These are phyloP conservation scores for Brachylomia viminalis DNA, from an alignment of 2,888 invertebrate genomes.

Conservation along the genomic window DNA sequence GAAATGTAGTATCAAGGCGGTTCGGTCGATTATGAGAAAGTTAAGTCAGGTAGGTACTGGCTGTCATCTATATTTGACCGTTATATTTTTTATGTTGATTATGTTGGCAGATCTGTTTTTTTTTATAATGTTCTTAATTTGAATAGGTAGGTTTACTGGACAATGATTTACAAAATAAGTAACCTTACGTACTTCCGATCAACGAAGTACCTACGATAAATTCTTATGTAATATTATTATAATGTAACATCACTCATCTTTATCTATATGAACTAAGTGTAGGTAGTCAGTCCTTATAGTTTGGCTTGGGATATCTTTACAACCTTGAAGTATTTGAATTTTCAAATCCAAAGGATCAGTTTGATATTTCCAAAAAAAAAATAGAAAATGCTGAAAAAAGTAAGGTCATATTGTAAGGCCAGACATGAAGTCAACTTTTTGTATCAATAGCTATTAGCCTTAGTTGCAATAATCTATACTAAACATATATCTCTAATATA, in stretches of 20 bases:
- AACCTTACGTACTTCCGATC: not conserved
- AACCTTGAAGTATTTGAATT: not conserved
- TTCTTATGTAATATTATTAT: not conserved
- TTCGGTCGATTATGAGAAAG: conserved; percentile 36
- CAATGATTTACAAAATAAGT: too few species aligned
- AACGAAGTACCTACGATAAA: not conserved
- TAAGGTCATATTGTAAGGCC: too few species aligned
- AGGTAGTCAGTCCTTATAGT: not conserved
- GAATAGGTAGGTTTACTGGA: not conserved
- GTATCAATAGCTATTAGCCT: too few species aligned
- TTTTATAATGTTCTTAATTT: not conserved
- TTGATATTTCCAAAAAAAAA: not conserved
- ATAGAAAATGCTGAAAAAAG: too few species aligned
- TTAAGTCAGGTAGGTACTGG: conserved; percentile 9
- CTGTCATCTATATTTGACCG: conserved; percentile 29
- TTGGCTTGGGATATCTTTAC: not conserved
- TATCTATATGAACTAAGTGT: not conserved
- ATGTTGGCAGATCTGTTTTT: conserved; percentile 10
- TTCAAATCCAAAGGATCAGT: not conserved
- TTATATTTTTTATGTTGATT: not conserved
- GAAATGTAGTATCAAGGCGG: conserved; percentile 42
- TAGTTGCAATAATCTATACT: not conserved
- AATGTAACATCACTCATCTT: not conserved
- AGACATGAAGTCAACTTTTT: too few species aligned
- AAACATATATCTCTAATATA: not conserved